These are phyloP conservation scores for Pelodytes ibericus DNA, from an alignment of 2,797 vertebrate species.

Conservation along the genomic window DNA sequence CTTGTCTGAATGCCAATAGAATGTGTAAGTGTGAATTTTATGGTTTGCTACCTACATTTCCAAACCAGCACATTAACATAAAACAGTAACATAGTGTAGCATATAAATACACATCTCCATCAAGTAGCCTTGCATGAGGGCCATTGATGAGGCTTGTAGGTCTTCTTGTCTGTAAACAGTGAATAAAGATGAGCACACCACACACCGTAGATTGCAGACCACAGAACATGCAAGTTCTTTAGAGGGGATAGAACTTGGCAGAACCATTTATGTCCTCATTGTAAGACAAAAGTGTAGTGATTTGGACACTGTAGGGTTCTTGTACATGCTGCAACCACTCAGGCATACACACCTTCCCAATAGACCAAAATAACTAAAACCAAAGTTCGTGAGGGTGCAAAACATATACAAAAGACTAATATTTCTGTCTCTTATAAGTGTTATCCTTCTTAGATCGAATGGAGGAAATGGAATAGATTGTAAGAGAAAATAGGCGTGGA, in stretches of 20 bases:
- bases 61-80: constrained; percentile 36
- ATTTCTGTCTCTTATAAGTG: too few species aligned
- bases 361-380: too few species aligned
- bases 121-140: constrained; percentile 30
- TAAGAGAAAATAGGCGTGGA: too few species aligned
- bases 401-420: too few species aligned
- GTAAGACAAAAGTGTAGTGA: too few species aligned
- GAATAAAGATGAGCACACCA: constrained; percentile 47
- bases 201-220: constrained; percentile 24
- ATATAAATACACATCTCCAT: constrained; percentile 1
- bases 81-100: constrained; percentile 27
- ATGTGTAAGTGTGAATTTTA: constrained; percentile 23
- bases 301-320: too few species aligned
- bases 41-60: constrained; percentile 29
- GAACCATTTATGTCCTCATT: too few species aligned
- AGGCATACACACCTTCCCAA: too few species aligned
- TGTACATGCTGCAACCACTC: too few species aligned
- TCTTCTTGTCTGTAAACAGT: constrained; percentile 40
- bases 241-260: constrained; percentile 16
- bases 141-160: constrained; percentile 21
- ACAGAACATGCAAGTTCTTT: constrained; percentile 20
- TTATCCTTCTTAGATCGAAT: too few species aligned
- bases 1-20: constrained; percentile 20
- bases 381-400: too few species aligned
- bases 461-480: too few species aligned